Conservation (phyloP, 2,888 invertebrate genomes). For the Liopterus haemorrhoidalis region DNA sequence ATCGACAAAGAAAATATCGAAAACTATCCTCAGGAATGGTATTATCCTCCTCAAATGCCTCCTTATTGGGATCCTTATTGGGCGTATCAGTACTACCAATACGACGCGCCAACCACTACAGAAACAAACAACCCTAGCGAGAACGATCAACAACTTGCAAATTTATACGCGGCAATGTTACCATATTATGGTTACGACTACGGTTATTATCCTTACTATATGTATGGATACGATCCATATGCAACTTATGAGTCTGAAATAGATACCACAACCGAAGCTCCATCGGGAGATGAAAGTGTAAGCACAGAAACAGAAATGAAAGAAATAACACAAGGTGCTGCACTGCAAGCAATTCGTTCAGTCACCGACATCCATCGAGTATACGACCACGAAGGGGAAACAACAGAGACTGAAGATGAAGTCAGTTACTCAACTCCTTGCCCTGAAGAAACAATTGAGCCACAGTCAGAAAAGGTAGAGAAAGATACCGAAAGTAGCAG, state of each 20-base stretch:
- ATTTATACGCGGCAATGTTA: constrained; percentile 31
- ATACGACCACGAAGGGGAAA: constrained; percentile 39
- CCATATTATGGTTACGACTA: constrained; percentile 40
- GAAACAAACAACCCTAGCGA: constrained; percentile 18
- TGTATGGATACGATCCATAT: constrained; percentile 38
- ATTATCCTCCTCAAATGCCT: constrained; percentile 36
- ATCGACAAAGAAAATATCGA: constrained; percentile 38
- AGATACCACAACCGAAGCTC: constrained; percentile 35
- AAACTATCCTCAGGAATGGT: constrained; percentile 39
- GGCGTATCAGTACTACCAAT: constrained; percentile 33
- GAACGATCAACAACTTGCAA: constrained; percentile 9
- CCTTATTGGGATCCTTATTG: constrained; percentile 35
- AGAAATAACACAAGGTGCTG: constrained; percentile 26
- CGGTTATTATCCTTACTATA: constrained; percentile 35
- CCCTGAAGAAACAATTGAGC: constrained; percentile 40
- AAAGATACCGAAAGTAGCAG: constrained; percentile 34
- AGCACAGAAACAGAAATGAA: constrained; percentile 30
- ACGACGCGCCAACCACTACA: constrained; percentile 25
- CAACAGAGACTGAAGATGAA: constrained; percentile 29
- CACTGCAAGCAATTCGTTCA: constrained; percentile 49
- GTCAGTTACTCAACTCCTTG: constrained; percentile 30
- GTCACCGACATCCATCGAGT: constrained; percentile 50
- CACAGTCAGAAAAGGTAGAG: constrained; percentile 27
- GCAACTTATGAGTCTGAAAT: constrained; percentile 37
- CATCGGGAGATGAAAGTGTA: constrained; percentile 20